Evolutionary conservation across 2,113 vertebrate species (phyloP).

Genomic region (Microtus oregoni): DNA sequence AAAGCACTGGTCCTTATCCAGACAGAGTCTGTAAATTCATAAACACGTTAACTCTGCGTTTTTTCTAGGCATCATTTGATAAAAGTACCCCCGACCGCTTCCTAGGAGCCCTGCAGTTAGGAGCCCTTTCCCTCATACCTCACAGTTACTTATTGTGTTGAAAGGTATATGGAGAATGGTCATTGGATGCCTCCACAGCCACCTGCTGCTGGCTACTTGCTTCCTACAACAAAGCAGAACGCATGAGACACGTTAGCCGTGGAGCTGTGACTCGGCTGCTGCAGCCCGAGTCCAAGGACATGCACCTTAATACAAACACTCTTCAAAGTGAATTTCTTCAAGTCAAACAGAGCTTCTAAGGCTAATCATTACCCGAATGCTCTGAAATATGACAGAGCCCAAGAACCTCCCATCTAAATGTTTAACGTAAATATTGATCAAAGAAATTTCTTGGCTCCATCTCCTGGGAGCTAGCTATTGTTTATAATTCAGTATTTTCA

Average conservation of each 20-base stretch:
- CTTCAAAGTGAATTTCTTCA: slow-evolving; percentile 27
- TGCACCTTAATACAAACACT: not conserved
- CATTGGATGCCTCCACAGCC: slow-evolving; percentile 94
- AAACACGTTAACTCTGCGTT: not conserved
- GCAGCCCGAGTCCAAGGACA: not conserved
- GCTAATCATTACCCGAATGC: slow-evolving; percentile 24
- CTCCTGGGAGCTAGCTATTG: not conserved
- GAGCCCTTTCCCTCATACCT: slow-evolving; percentile 86
- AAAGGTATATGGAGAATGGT: slow-evolving; percentile 97
- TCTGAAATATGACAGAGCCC: not conserved
- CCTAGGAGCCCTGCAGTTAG: not conserved
- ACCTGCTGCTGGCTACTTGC: slow-evolving; percentile 94
- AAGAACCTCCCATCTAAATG: not conserved
- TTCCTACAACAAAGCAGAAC: slow-evolving; percentile 90
- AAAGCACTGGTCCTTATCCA: not conserved
- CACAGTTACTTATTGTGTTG: slow-evolving; percentile 97
- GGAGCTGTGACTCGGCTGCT: not conserved
- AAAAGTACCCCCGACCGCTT: not conserved
- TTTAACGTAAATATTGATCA: slow-evolving; percentile 39
- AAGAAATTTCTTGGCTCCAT: slow-evolving; percentile 9
- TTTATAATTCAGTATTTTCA: slow-evolving; percentile 18
- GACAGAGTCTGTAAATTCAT: slow-evolving; percentile 31
- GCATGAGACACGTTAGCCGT: slow-evolving; percentile 63
- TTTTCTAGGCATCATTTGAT: slow-evolving; percentile 35
- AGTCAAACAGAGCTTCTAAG: not conserved